Conservation (phyloP, 1,140 invertebrate genomes). For the Platyura marginata region DNA sequence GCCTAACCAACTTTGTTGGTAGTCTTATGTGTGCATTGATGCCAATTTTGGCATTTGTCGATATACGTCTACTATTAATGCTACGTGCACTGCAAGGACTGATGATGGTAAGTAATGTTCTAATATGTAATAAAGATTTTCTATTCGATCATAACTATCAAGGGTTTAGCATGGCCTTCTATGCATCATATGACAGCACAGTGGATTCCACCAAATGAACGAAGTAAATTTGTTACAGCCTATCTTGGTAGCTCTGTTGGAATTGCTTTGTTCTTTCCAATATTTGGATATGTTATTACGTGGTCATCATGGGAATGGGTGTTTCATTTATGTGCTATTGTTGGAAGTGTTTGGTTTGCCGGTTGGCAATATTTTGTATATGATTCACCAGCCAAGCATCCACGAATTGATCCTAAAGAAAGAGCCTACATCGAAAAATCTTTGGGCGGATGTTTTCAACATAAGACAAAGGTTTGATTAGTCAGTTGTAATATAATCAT, state of each 20-base stretch:
- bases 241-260: constrained; percentile 50
- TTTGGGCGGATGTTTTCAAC: constrained; percentile 28
- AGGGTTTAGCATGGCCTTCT: constrained; percentile 69
- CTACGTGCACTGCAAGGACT: constrained; percentile 53
- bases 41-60: constrained; percentile 38
- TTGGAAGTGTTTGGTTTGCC: constrained; percentile 46
- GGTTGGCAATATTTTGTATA: constrained; percentile 42
- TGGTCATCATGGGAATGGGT: constrained; percentile 52
- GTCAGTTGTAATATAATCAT: neutral
- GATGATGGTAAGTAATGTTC: constrained; percentile 36
- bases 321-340: constrained; percentile 47
- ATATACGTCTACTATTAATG: constrained; percentile 37
- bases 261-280: constrained; percentile 44
- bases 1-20: constrained; percentile 43
- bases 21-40: constrained; percentile 50
- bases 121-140: neutral
- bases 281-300: constrained; percentile 45
- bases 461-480: constrained; percentile 14
- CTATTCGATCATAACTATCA: constrained; percentile 1
- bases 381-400: constrained; percentile 52
- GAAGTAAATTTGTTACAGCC: constrained; percentile 51
- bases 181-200: constrained; percentile 64
- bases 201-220: constrained; percentile 67
- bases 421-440: constrained; percentile 36
- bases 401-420: constrained; percentile 50